These are phyloP conservation scores for Nephrotoma guestfalica DNA, from an alignment of 2,888 invertebrate species.

Conservation along the genomic window DNA sequence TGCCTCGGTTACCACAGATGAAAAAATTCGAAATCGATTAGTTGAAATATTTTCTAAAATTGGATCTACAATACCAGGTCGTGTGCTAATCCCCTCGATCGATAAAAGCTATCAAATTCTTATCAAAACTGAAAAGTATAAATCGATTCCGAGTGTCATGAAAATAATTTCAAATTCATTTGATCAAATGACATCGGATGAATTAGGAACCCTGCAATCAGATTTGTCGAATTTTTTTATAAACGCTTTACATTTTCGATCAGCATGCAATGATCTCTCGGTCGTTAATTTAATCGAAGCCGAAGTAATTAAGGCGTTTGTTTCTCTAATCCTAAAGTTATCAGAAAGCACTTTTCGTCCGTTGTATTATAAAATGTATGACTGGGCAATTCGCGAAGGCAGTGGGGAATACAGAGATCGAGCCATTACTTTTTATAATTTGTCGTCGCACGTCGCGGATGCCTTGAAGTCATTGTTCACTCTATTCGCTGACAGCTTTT, in stretches of 20 bases:
- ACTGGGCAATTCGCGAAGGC: slow-evolving; percentile 60
- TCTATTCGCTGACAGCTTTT: slow-evolving; percentile 74
- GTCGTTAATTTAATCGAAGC: slow-evolving; percentile 46
- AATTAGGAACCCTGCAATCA: slow-evolving; percentile 48
- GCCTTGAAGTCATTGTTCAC: slow-evolving; percentile 76
- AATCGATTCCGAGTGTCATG: slow-evolving; percentile 57
- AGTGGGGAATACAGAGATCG: slow-evolving; percentile 46
- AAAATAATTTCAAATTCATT: slow-evolving; percentile 60
- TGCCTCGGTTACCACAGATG: slow-evolving; percentile 23
- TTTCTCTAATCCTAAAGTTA: slow-evolving; percentile 67
- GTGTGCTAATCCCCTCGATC: slow-evolving; percentile 63
- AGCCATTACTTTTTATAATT: slow-evolving; percentile 70
- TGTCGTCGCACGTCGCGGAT: slow-evolving; percentile 60
- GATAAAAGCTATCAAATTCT: slow-evolving; percentile 47
- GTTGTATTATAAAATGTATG: slow-evolving; percentile 70
- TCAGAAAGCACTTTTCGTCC: slow-evolving; percentile 83
- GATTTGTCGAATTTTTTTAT: slow-evolving; percentile 64
- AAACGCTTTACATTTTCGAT: slow-evolving; percentile 51
- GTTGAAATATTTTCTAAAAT: slow-evolving; percentile 49
- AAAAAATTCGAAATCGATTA: slow-evolving; percentile 20
- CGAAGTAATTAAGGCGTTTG: slow-evolving; percentile 60
- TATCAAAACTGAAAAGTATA: slow-evolving; percentile 41
- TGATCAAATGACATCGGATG: slow-evolving; percentile 41
- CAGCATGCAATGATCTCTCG: slow-evolving; percentile 31
- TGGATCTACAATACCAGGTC: slow-evolving; percentile 48